These are phyloP conservation scores for Nautilus pompilius DNA, from an alignment of 1,140 invertebrate species.

Conservation along the genomic window DNA sequence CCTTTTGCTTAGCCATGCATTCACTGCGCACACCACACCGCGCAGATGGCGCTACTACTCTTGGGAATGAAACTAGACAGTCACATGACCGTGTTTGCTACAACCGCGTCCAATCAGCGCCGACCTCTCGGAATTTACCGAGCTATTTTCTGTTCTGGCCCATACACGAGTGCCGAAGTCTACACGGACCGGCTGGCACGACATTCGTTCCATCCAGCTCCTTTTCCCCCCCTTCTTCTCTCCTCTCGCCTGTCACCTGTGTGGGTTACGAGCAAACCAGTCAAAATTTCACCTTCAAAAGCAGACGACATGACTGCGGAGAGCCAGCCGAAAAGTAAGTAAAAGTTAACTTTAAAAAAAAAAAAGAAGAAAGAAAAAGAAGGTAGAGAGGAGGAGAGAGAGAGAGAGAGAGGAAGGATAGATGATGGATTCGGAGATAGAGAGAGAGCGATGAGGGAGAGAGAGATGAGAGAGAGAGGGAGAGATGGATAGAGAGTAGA, in stretches of 20 bases:
- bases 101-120: constrained; percentile 1
- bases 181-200: background rate
- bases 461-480: background rate
- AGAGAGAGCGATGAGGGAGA: background rate
- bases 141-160: constrained; percentile 6
- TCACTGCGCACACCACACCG: background rate
- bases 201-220: background rate
- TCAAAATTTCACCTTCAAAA: constrained; percentile 64
- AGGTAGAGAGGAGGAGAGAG: background rate
- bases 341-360: constrained; percentile 11
- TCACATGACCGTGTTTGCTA: background rate
- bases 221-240: background rate
- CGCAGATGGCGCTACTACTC: background rate
- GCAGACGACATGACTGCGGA: constrained; percentile 59
- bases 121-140: constrained; percentile 4
- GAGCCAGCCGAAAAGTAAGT: constrained; percentile 60
- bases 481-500: background rate
- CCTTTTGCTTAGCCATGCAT: too few relatives aligned
- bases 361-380: too few relatives aligned
- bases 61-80: background rate
- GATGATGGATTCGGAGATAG: background rate
- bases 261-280: constrained; percentile 21
- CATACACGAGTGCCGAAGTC: constrained; percentile 4
- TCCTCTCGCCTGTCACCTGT: background rate
- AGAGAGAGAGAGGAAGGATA: background rate